Conservation (phyloP, 2,797 vertebrate genomes). For the Gadopsis marmoratus region DNA sequence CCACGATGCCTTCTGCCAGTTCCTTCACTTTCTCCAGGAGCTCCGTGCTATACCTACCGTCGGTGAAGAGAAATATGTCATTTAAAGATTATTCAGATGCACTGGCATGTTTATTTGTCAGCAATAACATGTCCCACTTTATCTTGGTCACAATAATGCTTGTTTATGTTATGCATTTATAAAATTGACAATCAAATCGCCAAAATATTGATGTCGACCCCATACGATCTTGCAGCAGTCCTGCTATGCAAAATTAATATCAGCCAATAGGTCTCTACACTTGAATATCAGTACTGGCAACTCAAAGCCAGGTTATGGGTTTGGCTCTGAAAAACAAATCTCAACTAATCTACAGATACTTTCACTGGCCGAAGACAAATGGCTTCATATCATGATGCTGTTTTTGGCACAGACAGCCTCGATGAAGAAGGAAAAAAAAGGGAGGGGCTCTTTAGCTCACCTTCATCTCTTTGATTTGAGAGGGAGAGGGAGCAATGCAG, state of each 20-base stretch:
- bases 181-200: no score
- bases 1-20: constrained; percentile 90
- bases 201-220: no score
- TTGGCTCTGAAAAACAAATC: background rate
- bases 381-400: background rate
- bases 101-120: no score
- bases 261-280: background rate
- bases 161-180: background rate
- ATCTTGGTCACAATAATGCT: background rate
- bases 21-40: constrained; percentile 89
- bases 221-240: no score
- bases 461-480: background rate
- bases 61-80: background rate
- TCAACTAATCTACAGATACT: background rate
- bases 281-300: background rate
- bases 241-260: background rate
- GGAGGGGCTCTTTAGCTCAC: background rate
- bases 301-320: background rate
- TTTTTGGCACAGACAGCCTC: background rate
- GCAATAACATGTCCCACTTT: background rate
- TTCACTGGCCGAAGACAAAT: background rate
- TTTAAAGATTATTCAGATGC: background rate
- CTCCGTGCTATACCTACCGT: constrained; percentile 86
- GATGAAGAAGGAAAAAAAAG: no score
- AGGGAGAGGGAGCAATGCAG: background rate